These are phyloP conservation scores for Chloroclystis v-ata DNA, from an alignment of 2,888 invertebrate genomes.

Conservation along the genomic window DNA sequence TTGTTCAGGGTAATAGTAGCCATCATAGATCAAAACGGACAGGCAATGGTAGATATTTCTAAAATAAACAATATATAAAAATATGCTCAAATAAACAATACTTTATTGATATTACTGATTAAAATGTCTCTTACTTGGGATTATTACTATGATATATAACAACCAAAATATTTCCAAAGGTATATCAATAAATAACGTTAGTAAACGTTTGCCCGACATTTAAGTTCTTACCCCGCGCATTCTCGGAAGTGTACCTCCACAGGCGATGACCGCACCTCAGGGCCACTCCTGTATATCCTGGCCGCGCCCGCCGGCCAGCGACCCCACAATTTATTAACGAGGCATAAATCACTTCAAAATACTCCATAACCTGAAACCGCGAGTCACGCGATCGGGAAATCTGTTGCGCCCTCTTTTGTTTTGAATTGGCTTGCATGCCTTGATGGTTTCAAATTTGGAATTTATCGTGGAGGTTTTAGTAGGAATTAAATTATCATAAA, in stretches of 20 bases:
- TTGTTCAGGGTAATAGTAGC: background rate
- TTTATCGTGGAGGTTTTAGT: too few relatives aligned
- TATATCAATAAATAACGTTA: too few relatives aligned
- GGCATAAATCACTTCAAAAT: constrained; percentile 48
- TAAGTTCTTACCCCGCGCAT: background rate
- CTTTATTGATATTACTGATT: too few relatives aligned
- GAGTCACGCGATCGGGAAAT: constrained; percentile 48
- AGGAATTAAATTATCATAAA: too few relatives aligned
- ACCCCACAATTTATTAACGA: constrained; percentile 65
- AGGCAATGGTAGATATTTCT: too few relatives aligned
- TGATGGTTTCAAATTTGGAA: constrained; percentile 6
- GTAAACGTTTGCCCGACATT: too few relatives aligned
- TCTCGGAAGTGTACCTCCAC: constrained; percentile 9
- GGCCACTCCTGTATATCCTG: constrained; percentile 42
- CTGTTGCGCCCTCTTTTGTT: constrained; percentile 46
- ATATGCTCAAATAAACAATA: too few relatives aligned
- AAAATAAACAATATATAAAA: too few relatives aligned
- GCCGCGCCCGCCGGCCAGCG: constrained; percentile 46
- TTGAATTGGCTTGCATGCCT: constrained; percentile 25
- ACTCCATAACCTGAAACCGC: constrained; percentile 39
- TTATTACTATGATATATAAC: too few relatives aligned
- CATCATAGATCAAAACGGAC: background rate
- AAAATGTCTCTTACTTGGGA: too few relatives aligned
- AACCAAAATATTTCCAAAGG: too few relatives aligned
- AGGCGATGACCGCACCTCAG: constrained; percentile 40